These are phyloP conservation scores for Macaria liturata DNA, from an alignment of 2,888 invertebrate genomes.

Conservation along the genomic window DNA sequence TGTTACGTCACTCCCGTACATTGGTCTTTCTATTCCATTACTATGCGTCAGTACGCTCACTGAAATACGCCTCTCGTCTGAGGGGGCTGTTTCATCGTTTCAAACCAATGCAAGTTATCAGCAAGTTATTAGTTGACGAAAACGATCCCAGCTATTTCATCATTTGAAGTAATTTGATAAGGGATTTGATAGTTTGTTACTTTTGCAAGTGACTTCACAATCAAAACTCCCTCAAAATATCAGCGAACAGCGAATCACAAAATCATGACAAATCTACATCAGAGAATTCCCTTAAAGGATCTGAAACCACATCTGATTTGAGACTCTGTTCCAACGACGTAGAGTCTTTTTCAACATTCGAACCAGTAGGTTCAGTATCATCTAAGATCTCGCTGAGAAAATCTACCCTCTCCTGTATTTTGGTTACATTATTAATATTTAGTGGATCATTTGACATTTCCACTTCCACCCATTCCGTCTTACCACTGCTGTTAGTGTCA, in stretches of 20 bases:
- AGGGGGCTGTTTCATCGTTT: too few relatives aligned
- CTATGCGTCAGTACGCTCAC: too few relatives aligned
- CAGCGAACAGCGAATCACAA: constrained; percentile 52
- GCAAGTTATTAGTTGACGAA: too few relatives aligned
- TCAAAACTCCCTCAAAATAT: constrained; percentile 45
- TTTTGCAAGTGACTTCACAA: neutral
- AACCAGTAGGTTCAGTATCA: constrained; percentile 24
- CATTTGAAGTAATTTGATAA: too few relatives aligned
- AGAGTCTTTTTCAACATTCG: constrained; percentile 14
- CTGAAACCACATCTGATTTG: constrained; percentile 42
- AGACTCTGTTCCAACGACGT: constrained; percentile 26
- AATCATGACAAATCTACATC: constrained; percentile 69
- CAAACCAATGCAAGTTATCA: too few relatives aligned
- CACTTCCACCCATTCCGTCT: constrained; percentile 21
- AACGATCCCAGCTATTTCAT: too few relatives aligned
- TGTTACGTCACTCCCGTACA: too few relatives aligned
- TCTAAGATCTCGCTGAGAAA: constrained; percentile 39
- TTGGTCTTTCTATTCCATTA: too few relatives aligned
- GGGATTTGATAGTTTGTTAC: too few relatives aligned
- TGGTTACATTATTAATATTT: constrained; percentile 2
- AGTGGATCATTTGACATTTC: constrained; percentile 8
- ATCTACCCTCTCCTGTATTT: constrained; percentile 23
- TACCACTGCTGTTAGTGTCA: neutral
- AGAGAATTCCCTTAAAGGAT: constrained; percentile 60
- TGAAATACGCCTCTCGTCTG: too few relatives aligned